Conservation (phyloP, 2,113 vertebrate genomes). For the Pantherophis guttatus region DNA sequence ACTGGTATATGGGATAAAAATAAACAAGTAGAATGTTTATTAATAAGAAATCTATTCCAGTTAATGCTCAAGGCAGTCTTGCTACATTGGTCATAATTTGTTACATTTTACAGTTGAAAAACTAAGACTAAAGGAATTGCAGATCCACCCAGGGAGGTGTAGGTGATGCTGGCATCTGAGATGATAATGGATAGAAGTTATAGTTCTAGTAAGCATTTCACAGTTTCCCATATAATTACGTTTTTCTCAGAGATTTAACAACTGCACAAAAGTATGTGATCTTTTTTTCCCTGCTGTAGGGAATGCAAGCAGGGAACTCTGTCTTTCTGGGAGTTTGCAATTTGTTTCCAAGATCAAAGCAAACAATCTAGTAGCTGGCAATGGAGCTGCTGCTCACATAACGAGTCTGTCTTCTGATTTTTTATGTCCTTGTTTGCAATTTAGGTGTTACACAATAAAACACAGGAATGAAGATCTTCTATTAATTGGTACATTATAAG, state of each 20-base stretch:
- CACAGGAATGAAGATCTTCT: constrained; percentile 1
- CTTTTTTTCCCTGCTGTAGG: neutral
- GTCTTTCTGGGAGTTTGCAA: constrained; percentile 12
- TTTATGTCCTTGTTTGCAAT: constrained; percentile 48
- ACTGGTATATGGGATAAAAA: neutral
- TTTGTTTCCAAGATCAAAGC: constrained; percentile 36
- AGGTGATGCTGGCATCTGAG: neutral
- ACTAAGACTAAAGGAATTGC: neutral
- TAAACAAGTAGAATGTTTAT: neutral
- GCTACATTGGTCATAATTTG: neutral
- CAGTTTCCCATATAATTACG: neutral
- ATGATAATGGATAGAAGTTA: neutral
- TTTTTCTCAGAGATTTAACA: neutral
- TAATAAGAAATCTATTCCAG: neutral
- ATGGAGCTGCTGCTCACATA: constrained; percentile 35
- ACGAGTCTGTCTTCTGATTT: constrained; percentile 31
- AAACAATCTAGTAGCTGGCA: constrained; percentile 30
- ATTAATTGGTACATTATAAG: constrained; percentile 34
- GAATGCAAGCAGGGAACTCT: constrained; percentile 32
- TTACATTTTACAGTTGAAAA: neutral
- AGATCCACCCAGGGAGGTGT: neutral
- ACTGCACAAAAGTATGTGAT: neutral
- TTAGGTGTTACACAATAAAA: neutral
- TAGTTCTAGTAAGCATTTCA: neutral
- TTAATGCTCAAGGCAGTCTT: neutral